Evolutionary conservation across 2,888 invertebrate species (phyloP).

Genomic region (Stegophylla sp.): DNA sequence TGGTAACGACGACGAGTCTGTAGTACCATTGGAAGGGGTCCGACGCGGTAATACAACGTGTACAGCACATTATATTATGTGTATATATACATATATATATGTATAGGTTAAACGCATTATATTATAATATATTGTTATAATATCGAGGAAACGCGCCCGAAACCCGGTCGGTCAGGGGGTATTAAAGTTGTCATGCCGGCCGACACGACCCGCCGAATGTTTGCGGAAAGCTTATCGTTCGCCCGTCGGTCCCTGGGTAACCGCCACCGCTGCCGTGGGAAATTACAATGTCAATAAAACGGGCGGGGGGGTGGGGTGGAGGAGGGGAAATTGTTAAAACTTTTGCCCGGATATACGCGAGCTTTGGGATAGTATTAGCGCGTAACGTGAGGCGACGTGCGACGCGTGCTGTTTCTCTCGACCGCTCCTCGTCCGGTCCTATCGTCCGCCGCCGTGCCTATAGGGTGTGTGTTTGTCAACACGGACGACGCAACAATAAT

Average conservation of each 20-base stretch:
- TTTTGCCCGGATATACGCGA: neutral
- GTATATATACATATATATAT: no score
- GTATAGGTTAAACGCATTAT: no score
- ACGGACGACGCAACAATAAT: no score
- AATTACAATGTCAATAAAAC: slow-evolving; percentile 27
- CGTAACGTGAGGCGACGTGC: neutral
- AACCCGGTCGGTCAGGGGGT: neutral
- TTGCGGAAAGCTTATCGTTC: slow-evolving; percentile 23
- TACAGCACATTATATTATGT: no score
- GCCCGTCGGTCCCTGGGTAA: no score
- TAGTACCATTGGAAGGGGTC: no score
- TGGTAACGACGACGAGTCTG: no score
- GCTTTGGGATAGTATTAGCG: slow-evolving; percentile 12
- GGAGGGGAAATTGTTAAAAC: slow-evolving; percentile 12
- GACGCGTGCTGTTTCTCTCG: no score
- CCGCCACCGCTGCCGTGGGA: neutral
- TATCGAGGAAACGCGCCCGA: neutral
- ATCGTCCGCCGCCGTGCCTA: neutral
- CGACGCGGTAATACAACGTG: no score
- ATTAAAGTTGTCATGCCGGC: slow-evolving; percentile 23
- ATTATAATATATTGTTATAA: no score
- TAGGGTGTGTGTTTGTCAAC: slow-evolving; percentile 1
- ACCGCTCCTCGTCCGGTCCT: no score
- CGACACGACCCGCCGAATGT: neutral
- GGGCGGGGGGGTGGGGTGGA: neutral